phyloP scores from a whole-genome alignment of 2,113 vertebrate species.

The Nyctibius bracteatus region DNA sequence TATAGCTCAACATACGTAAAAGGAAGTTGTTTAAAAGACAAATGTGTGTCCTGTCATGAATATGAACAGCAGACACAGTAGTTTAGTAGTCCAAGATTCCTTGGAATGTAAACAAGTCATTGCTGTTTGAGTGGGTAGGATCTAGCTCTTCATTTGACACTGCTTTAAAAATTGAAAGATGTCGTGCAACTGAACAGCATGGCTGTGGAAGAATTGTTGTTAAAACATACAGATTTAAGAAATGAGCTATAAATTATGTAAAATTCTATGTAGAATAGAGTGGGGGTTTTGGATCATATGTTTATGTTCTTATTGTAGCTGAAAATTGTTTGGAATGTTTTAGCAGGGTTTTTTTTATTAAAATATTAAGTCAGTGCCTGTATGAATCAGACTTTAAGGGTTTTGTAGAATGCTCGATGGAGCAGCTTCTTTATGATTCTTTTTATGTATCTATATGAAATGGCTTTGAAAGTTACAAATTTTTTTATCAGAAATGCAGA shows the following conservation, averaged over 20 bases:
- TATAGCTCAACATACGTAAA: constrained; percentile 59
- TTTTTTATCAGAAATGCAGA: background rate
- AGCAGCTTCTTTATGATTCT: background rate
- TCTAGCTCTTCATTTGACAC: constrained; percentile 52
- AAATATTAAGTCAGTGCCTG: background rate
- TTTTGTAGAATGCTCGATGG: fast-evolving
- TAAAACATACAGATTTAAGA: background rate
- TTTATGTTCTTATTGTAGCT: background rate
- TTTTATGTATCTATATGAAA: background rate
- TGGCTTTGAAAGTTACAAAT: background rate
- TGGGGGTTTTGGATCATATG: background rate
- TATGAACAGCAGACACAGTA: constrained; percentile 67
- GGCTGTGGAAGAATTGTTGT: background rate
- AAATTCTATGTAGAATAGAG: background rate
- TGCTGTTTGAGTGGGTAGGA: constrained; percentile 44
- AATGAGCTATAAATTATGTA: background rate
- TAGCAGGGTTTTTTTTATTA: background rate
- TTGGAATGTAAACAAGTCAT: constrained; percentile 70
- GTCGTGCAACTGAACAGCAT: background rate
- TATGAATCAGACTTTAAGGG: background rate
- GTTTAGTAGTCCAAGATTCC: constrained; percentile 63
- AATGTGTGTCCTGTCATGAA: constrained; percentile 71
- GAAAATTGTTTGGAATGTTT: background rate
- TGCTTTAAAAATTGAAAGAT: constrained; percentile 35
- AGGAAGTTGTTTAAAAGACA: constrained; percentile 77